Evolutionary conservation across 2,888 invertebrate genomes (phyloP), one percentile per base, ranked within the genome.

Genomic region (Hyles lineata): DNA sequence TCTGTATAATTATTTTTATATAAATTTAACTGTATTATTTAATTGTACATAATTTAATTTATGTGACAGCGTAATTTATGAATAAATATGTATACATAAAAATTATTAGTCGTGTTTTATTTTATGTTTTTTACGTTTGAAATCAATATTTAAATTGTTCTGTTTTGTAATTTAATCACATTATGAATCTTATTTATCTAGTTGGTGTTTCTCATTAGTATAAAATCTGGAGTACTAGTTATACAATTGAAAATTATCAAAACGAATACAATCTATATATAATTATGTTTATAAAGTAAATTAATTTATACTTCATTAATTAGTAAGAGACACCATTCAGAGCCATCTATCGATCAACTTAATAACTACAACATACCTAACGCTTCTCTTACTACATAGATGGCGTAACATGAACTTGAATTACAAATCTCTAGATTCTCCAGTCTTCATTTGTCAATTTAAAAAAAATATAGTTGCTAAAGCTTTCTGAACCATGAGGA

Each of bases 31-130:
- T 91, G 88, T 92, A 92, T 90, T 92, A 92, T 93, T 92, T 90
- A 93, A 93, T 92, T 94, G 94, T 94, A 94, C 90, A 94, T 94
- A 94, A 92, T 88, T 91, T 91, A 91, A 92, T 93, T 93, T 93
- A 92, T 89, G 92, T 93, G 93, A 93, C 92, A 87, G 92, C 90
- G 90, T 93, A 92, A 93, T 92, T 93, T 93, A 93, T 90, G 87
- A 94, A 94, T 93, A 94, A 93, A 94, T 94, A 93, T 93, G 90
- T 93, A 93, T 93, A 93, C 89, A 85, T 89, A 91, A 93, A 92
- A 93, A 90, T 89, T 79, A 75, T 75, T 32, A 62, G 15, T n/a
- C 25, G 76, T 81, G 79, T 90, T 90, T 90, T 78, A 87, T 89
- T 90, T 52, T 23, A 6, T 50, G 9, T 23, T 50, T 52, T 55